Conservation (phyloP, 2,113 vertebrate genomes). For the Hypocryptadius cinnamomeus region DNA sequence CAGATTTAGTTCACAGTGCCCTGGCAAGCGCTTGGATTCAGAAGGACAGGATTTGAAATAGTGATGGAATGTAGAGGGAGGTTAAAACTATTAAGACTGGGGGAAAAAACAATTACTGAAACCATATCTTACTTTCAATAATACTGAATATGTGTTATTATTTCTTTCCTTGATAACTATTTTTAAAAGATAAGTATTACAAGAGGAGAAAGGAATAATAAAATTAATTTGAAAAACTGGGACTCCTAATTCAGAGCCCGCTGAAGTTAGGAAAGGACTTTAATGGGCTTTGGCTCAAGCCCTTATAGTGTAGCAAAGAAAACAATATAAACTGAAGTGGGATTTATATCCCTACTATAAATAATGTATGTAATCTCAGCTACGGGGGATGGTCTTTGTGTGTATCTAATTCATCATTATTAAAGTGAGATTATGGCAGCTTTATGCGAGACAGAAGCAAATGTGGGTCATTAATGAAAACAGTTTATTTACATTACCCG, state of each 20-base stretch:
- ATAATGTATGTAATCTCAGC: conserved; percentile 37
- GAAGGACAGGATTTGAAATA: not conserved
- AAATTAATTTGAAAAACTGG: not conserved
- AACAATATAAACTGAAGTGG: conserved; percentile 27
- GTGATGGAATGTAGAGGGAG: not conserved
- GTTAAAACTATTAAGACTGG: not conserved
- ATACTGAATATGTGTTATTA: not conserved
- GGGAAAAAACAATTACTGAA: not conserved
- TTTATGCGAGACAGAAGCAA: conserved; percentile 38
- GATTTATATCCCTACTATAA: conserved; percentile 39
- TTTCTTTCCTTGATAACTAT: not conserved
- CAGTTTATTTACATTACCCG: not conserved
- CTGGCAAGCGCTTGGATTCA: not conserved
- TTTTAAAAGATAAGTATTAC: not conserved
- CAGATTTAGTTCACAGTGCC: not conserved
- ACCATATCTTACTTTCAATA: not conserved
- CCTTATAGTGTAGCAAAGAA: not conserved
- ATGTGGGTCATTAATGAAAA: not conserved
- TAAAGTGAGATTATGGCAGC: conserved; percentile 37
- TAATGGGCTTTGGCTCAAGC: conserved; percentile 39
- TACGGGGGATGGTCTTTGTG: not conserved
- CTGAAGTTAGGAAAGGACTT: conserved; percentile 1
- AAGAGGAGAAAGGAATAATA: not conserved
- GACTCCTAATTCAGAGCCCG: not conserved
- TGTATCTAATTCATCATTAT: conserved; percentile 33